Evolutionary conservation across 1,140 invertebrate species (phyloP).

Genomic region (Sycophila sp.): DNA sequence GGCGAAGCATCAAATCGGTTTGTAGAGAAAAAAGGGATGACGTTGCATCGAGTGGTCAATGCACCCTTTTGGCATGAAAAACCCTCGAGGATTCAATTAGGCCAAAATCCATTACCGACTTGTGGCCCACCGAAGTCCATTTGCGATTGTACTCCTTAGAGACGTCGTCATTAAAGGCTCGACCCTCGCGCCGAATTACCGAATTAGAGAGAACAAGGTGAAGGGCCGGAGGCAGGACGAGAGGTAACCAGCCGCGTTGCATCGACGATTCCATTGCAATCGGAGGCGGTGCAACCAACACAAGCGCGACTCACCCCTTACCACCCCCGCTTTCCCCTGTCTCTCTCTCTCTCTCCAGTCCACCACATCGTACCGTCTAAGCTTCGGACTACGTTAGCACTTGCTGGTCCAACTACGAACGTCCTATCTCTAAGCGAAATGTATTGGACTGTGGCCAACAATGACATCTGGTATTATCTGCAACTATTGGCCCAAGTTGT

Average conservation of each 20-base stretch:
- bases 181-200: slow-evolving; percentile 12
- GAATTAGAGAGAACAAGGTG: slow-evolving; percentile 25
- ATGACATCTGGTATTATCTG: no score
- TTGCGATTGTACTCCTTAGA: slow-evolving; percentile 18
- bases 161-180: slow-evolving; percentile 19
- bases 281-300: background rate
- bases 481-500: no score
- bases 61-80: slow-evolving; percentile 14
- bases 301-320: no score
- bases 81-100: slow-evolving; percentile 29
- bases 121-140: background rate
- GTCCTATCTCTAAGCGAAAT: no score
- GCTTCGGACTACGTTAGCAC: no score
- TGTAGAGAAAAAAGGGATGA: slow-evolving; percentile 2
- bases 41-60: slow-evolving; percentile 20
- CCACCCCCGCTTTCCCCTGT: background rate
- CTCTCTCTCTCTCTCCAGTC: no score
- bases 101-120: background rate
- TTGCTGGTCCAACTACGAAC: no score
- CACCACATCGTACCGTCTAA: no score
- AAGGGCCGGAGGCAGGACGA: background rate
- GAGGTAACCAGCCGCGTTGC: background rate
- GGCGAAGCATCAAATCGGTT: no score
- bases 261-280: slow-evolving; percentile 23
- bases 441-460: no score